Percentiles rank a stretch among this genome's conserved stretches.
These are phyloP conservation scores for Leucophora obtusa DNA, from an alignment of 2,888 invertebrate genomes.

Conservation along the genomic window DNA sequence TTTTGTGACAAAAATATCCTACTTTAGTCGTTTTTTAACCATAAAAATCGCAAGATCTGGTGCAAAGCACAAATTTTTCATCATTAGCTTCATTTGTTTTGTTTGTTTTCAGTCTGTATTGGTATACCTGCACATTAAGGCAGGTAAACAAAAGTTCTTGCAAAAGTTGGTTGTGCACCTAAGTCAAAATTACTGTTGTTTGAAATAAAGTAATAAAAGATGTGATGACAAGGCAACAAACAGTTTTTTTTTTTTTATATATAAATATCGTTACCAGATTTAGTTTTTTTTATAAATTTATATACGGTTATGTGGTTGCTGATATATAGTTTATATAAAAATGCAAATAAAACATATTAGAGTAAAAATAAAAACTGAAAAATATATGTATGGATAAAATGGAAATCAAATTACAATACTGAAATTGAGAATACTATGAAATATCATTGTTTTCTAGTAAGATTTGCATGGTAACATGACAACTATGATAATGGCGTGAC, in stretches of 20 bases:
- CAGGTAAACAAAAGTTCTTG: too few species aligned
- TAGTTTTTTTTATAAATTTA: background rate
- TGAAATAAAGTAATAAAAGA: slow-evolving; percentile 32
- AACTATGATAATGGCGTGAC: background rate
- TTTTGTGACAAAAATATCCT: too few species aligned
- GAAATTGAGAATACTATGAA: slow-evolving; percentile 34
- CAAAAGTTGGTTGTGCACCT: too few species aligned
- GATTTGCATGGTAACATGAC: background rate
- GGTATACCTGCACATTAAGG: too few species aligned
- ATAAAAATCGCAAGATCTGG: too few species aligned
- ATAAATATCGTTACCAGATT: background rate
- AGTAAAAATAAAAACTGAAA: background rate
- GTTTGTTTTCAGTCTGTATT: too few species aligned
- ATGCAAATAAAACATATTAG: background rate
- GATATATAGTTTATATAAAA: background rate
- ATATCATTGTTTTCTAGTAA: slow-evolving; percentile 13
- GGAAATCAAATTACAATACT: slow-evolving; percentile 41
- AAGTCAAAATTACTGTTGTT: too few species aligned
- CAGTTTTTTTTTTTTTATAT: slow-evolving; percentile 2
- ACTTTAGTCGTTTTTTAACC: too few species aligned
- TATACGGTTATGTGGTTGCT: background rate
- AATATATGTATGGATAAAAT: background rate
- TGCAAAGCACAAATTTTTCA: too few species aligned
- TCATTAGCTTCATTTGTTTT: too few species aligned
- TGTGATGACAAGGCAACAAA: slow-evolving; percentile 42